Conservation (phyloP, 2,888 invertebrate species). For the Coecobrya sp. region DNA sequence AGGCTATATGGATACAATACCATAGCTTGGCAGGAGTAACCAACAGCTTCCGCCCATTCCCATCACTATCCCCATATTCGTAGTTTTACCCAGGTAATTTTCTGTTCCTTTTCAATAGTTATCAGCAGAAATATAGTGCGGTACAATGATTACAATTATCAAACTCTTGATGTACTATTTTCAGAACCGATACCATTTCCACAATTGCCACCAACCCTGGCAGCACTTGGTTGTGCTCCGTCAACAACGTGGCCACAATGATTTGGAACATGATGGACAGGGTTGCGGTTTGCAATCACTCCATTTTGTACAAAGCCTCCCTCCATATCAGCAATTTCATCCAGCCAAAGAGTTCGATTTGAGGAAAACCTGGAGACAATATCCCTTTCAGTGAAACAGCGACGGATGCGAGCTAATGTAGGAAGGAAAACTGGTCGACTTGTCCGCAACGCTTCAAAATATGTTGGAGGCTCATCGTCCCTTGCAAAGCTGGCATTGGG, state of each 20-base stretch:
- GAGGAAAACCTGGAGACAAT: slow-evolving; percentile 84
- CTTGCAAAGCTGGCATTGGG: not conserved
- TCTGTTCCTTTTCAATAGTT: not conserved
- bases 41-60: not conserved
- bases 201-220: not conserved
- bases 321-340: slow-evolving; percentile 71
- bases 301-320: slow-evolving; percentile 44
- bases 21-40: not conserved
- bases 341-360: slow-evolving; percentile 74
- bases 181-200: not conserved
- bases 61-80: not conserved
- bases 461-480: slow-evolving; percentile 89
- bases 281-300: not conserved
- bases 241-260: not conserved
- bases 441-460: slow-evolving; percentile 90
- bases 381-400: slow-evolving; percentile 90
- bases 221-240: slow-evolving; percentile 2
- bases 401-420: slow-evolving; percentile 89
- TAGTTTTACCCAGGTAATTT: not conserved
- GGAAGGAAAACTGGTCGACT: slow-evolving; percentile 88
- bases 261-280: not conserved
- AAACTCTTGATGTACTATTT: slow-evolving; percentile 71
- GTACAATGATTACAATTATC: slow-evolving; percentile 37
- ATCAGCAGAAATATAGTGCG: too few relatives aligned
- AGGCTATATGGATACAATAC: too few relatives aligned